Evolutionary conservation across 2,888 invertebrate species (phyloP).

Genomic region (Acronicta psi): DNA sequence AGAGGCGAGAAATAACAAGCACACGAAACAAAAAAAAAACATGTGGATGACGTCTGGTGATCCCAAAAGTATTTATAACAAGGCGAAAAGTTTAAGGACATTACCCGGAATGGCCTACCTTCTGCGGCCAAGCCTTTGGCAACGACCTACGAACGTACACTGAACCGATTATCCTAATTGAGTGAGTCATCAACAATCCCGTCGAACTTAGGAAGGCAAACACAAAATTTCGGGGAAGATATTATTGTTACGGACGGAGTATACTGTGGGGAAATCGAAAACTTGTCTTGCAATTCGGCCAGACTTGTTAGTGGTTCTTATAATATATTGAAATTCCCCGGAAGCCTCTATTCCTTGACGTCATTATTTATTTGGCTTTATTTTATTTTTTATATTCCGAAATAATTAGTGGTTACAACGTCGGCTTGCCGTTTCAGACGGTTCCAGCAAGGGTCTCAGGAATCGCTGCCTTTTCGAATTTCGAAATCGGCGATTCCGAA

Average conservation of each 20-base stretch:
- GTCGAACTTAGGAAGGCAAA: conserved; percentile 35
- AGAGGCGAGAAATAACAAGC: neutral
- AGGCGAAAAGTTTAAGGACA: conserved; percentile 26
- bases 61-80: conserved; percentile 17
- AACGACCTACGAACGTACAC: conserved; percentile 27
- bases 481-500: no score
- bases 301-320: conserved; percentile 6
- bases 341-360: no score
- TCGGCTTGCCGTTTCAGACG: no score
- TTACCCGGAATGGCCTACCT: conserved; percentile 21
- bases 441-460: no score
- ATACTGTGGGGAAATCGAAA: conserved; percentile 30
- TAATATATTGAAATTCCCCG: conserved; percentile 44
- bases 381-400: no score
- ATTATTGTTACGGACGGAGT: conserved; percentile 23
- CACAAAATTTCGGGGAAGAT: conserved; percentile 28
- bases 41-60: conserved; percentile 4
- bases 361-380: no score
- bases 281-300: conserved; percentile 24
- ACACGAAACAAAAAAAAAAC: conserved; percentile 2
- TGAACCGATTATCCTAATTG: conserved; percentile 46
- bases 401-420: no score
- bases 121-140: conserved; percentile 26
- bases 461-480: no score
- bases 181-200: conserved; percentile 37